Base-by-base conservation (phyloP, 2,888 invertebrate genomes). In the Lumbricus terrestris region DNA sequence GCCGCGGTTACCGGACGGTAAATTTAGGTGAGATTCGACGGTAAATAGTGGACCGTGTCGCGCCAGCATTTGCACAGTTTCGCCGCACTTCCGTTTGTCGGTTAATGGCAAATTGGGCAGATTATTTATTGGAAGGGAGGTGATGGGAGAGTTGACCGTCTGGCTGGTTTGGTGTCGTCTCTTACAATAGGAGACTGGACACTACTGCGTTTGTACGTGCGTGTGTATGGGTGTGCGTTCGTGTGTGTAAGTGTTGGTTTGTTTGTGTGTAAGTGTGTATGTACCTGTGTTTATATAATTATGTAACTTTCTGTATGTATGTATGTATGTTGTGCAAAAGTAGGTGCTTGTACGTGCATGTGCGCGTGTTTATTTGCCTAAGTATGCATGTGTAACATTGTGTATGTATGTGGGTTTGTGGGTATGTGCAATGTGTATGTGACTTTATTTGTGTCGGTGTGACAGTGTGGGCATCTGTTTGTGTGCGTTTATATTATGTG, bases 11-110 rank as follows among this genome's bases (percentile, higher is more conserved):
- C 33, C 85, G 34, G 83, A 37, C 85, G 85, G 85, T 85, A 85
- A 85, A 85, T 85, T 85, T 85, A 85, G 85, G 85, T 85, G 85
- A 85, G 85, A 85, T 85, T 85, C 85, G 85, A 85, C 85, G 85
- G 85, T 85, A 85, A 85, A 85, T 85, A 37, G 85, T 23, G 85
- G 85, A 4, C 35, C 18, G 35, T 34, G 85, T 85, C 85, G 35
- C 85, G 35, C 85, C 85, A 35, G 85, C 35, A 18, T 85, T 85
- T 85, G 37, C 85, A 37, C 37, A 34, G 85, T 85, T 37, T 37
- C 35, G 34, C 23, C 34, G 29, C 37, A 6, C 35, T 85, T 85
- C 85, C 85, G 85, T 85, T 37, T 37, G 34, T 34, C 35, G 85
- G 85, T 37, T 85, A 37, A 85, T 85, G 34, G 85, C 85, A 85